Percentiles rank a stretch among this genome's conserved stretches.
These are phyloP conservation scores for Drosophila imparisetae DNA, from an alignment of 2,888 invertebrate species.

Conservation along the genomic window DNA sequence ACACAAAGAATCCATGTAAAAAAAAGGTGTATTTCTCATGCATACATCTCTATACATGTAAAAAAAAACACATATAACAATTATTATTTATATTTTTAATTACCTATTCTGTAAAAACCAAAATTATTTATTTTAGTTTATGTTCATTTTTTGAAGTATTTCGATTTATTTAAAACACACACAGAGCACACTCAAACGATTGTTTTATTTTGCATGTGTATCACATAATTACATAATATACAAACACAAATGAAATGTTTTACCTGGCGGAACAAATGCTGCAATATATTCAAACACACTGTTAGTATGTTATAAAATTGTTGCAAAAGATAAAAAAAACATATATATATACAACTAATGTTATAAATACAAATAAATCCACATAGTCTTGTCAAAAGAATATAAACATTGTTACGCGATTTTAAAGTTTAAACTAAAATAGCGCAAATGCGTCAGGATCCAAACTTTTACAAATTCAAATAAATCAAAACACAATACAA, in stretches of 20 bases:
- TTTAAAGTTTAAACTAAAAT: constrained; percentile 19
- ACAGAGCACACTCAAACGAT: constrained; percentile 26
- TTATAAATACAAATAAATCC: constrained; percentile 31
- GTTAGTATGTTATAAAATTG: constrained; percentile 38
- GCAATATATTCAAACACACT: constrained; percentile 16
- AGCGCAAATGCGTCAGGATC: constrained; percentile 10
- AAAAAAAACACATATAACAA: constrained; percentile 5
- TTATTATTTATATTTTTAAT: constrained; percentile 44
- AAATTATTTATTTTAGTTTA: constrained; percentile 53
- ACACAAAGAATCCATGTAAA: constrained; percentile 30
- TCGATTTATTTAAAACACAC: constrained; percentile 13
- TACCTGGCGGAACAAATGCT: constrained; percentile 8
- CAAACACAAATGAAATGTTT: constrained; percentile 24
- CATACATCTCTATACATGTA: constrained; percentile 25
- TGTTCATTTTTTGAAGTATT: constrained; percentile 28
- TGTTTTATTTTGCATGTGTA: constrained; percentile 31
- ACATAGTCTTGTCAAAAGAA: constrained; percentile 30
- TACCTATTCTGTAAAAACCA: constrained; percentile 25
- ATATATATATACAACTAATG: constrained; percentile 31
- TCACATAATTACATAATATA: constrained; percentile 22
- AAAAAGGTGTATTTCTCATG: constrained; percentile 31
- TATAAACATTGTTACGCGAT: constrained; percentile 34
- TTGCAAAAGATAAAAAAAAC: constrained; percentile 18
- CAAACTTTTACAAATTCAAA: constrained; percentile 23
- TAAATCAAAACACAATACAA: constrained; percentile 12